Conservation (phyloP, 2,113 vertebrate species). For the Trochalopteron elliotii region DNA sequence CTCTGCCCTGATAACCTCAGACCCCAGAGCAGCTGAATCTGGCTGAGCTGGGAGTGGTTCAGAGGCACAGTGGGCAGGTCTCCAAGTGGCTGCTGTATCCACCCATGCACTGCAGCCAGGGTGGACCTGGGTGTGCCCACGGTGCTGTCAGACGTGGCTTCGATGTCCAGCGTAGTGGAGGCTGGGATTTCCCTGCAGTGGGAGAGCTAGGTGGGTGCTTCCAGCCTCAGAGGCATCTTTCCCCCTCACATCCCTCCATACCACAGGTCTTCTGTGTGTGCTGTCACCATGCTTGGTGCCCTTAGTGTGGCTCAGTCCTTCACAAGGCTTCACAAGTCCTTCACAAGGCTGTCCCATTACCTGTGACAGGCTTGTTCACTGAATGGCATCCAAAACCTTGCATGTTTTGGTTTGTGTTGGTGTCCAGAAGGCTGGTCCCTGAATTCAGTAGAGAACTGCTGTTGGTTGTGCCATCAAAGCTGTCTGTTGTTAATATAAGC, state of each 20-base stretch:
- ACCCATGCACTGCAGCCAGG: rapidly evolving
- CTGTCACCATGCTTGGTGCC: neutral
- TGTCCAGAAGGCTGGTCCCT: neutral
- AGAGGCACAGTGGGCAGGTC: neutral
- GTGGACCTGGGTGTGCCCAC: rapidly evolving
- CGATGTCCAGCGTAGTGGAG: rapidly evolving
- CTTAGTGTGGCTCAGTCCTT: neutral
- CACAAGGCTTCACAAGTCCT: rapidly evolving
- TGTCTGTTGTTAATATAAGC: neutral
- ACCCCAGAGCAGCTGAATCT: neutral
- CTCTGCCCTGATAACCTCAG: slow-evolving; percentile 31
- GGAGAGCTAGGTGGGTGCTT: neutral
- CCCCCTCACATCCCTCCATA: rapidly evolving
- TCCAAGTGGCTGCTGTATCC: neutral
- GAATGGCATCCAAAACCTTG: neutral
- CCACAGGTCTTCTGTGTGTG: rapidly evolving
- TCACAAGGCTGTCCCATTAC: neutral
- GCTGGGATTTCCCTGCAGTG: neutral
- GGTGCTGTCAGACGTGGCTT: neutral
- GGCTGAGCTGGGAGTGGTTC: neutral
- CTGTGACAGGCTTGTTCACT: rapidly evolving
- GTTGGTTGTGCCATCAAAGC: neutral
- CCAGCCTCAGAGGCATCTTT: rapidly evolving
- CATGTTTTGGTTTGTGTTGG: neutral
- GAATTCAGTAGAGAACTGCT: neutral